phyloP scores from a whole-genome alignment of 2,113 vertebrate species.

The Chauna torquata region DNA sequence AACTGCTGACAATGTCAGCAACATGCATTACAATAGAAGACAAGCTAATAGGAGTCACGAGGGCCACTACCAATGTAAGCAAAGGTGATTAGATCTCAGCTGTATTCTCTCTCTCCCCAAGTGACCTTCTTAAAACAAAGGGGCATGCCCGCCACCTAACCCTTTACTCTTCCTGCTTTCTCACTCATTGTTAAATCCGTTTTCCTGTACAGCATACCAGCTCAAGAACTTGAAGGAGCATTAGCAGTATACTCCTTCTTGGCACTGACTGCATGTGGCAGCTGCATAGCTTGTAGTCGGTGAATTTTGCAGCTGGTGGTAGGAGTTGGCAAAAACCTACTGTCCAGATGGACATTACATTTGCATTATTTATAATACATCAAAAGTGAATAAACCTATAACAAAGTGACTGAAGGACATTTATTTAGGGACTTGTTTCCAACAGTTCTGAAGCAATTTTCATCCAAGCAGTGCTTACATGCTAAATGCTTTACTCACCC shows the following conservation, averaged over 20 bases:
- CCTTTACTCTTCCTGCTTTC: not conserved
- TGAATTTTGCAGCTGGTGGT: slow-evolving; percentile 76
- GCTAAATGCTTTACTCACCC: not conserved
- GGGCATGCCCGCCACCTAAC: not conserved
- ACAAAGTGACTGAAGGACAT: slow-evolving; percentile 60
- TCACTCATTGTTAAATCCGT: slow-evolving; percentile 14
- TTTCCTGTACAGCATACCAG: slow-evolving; percentile 11
- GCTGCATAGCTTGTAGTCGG: slow-evolving; percentile 70
- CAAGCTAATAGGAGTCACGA: not conserved
- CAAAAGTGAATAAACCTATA: slow-evolving; percentile 70
- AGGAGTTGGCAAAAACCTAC: slow-evolving; percentile 71
- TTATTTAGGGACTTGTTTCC: slow-evolving; percentile 49
- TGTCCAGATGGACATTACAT: slow-evolving; percentile 79
- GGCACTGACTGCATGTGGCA: slow-evolving; percentile 54
- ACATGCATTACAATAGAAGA: not conserved
- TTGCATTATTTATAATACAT: slow-evolving; percentile 73
- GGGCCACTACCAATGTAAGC: slow-evolving; percentile 31
- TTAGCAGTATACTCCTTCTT: slow-evolving; percentile 58
- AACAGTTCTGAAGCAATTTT: slow-evolving; percentile 2
- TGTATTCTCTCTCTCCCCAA: slow-evolving; percentile 10
- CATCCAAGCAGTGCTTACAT: not conserved
- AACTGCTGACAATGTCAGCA: not conserved
- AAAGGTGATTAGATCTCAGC: slow-evolving; percentile 34
- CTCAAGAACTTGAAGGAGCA: slow-evolving; percentile 33
- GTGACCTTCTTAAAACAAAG: slow-evolving; percentile 16